Conservation (phyloP, 2,797 vertebrate species). For the Sebastes goodei region DNA sequence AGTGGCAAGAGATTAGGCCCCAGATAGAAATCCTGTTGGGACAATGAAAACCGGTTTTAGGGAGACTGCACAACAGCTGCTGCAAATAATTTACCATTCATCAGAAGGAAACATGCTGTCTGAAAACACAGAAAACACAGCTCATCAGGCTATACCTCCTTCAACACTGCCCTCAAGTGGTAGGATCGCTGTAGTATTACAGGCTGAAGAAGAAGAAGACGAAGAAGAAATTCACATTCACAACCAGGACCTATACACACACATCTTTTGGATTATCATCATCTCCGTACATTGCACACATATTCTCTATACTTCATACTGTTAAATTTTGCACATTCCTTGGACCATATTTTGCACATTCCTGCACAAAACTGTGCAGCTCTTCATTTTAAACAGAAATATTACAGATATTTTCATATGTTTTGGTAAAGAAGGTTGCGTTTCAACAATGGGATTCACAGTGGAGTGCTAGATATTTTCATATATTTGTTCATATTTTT, state of each 20-base stretch:
- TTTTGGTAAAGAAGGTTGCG: too few species aligned
- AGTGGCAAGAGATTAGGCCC: not conserved
- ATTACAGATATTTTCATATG: not conserved
- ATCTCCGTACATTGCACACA: not conserved
- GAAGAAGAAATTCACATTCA: not conserved
- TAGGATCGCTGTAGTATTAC: not conserved
- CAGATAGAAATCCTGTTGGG: not conserved
- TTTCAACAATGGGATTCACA: too few species aligned
- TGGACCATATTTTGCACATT: not conserved
- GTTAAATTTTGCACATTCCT: not conserved
- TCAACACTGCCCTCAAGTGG: slow-evolving; percentile 37
- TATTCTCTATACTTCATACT: not conserved
- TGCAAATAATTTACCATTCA: not conserved
- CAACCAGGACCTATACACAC: not conserved
- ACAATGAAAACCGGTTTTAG: not conserved
- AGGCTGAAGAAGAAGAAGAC: not conserved
- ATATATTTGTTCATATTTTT: too few species aligned
- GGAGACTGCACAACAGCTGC: not conserved
- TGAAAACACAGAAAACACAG: not conserved
- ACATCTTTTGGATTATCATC: not conserved
- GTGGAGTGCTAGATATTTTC: too few species aligned
- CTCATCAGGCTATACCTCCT: not conserved
- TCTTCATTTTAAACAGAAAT: not conserved
- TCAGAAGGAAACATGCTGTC: not conserved
- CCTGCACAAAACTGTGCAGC: not conserved